Evolutionary conservation across 1,140 invertebrate species (phyloP).

Genomic region (Halesus radiatus): DNA sequence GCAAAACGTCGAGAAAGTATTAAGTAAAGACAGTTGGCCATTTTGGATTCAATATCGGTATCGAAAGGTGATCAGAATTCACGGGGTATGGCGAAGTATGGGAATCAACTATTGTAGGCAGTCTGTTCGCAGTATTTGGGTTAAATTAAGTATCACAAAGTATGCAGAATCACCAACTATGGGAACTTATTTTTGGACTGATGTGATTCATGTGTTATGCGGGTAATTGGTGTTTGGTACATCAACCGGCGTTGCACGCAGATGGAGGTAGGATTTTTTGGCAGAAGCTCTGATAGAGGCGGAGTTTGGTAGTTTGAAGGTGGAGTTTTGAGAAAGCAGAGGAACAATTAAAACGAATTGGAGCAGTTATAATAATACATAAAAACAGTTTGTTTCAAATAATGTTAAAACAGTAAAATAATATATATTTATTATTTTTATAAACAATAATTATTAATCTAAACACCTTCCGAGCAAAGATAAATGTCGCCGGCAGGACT

Average conservation of each 20-base stretch:
- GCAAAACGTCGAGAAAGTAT: slow-evolving; percentile 23
- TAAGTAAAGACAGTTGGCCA: slow-evolving; percentile 2
- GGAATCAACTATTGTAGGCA: slow-evolving; percentile 39
- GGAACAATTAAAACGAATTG: no score
- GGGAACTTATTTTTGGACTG: slow-evolving; percentile 24
- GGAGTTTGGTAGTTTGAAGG: no score
- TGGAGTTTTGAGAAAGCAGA: no score
- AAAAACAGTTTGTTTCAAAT: no score
- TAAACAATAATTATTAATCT: no score
- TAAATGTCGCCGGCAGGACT: no score
- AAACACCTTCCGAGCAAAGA: no score
- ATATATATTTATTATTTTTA: no score
- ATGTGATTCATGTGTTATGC: background rate
- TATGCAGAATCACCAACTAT: slow-evolving; percentile 26
- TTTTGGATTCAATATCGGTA: slow-evolving; percentile 35
- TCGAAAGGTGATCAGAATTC: slow-evolving; percentile 47
- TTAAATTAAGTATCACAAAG: slow-evolving; percentile 42
- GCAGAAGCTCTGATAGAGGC: no score
- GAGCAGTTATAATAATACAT: no score
- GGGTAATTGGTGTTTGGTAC: background rate
- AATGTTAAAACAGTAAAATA: no score
- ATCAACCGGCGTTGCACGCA: background rate
- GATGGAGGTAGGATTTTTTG: no score
- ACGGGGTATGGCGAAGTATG: slow-evolving; percentile 28
- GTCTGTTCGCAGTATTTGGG: slow-evolving; percentile 52